Base-by-base conservation (phyloP, 2,797 vertebrate species). In the Syndactyla subalaris region DNA sequence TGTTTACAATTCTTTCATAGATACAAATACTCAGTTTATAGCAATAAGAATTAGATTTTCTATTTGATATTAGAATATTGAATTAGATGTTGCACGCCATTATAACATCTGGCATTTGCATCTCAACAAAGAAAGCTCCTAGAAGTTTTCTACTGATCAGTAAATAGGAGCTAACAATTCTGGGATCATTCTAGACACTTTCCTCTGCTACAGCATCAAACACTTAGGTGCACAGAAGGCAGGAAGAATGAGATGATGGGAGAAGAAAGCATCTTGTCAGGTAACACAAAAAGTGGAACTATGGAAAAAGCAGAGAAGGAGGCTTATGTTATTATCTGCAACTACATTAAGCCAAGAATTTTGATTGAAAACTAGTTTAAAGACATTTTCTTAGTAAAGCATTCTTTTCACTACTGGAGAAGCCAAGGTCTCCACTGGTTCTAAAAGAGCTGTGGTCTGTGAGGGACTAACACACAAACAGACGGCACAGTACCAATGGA, bases 401-500 rank as follows among this genome's bases (percentile, higher is more conserved):
- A 19, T 18, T 82, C 73, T 82, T 59, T 76, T 54, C 19, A 21
- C 62, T 58, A 15, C 1, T 21, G 12, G 39, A 59, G 43, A 89
- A 94, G 39, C 24, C 80, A 72, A 91, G 48, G 77, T 88, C 88
- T 90, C 74, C 41, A 88, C 1, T 75, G 61, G 39, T 85, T 62
- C 62, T 58, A 74, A 68, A 92, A 78, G 39, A 66, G 92, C 58
- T 95, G 54, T 70, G 83, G 65, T 95, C 85, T 91, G 82, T 12
- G 24, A 84, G 57, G 68, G 74, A 94, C 87, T 88, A 93, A 89
- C 57, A 92, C 70, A 92, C n/a, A 82, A 54, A 93, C 93, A 92
- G 89, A 92, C 57, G 4, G 77, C 74, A 95, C 88, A 62, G 49
- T 73, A 77, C 61, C 68, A 92, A 91, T 41, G 88, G 80, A 66